These are phyloP conservation scores for Melitaea athalia DNA, from an alignment of 2,888 invertebrate genomes.

Conservation along the genomic window DNA sequence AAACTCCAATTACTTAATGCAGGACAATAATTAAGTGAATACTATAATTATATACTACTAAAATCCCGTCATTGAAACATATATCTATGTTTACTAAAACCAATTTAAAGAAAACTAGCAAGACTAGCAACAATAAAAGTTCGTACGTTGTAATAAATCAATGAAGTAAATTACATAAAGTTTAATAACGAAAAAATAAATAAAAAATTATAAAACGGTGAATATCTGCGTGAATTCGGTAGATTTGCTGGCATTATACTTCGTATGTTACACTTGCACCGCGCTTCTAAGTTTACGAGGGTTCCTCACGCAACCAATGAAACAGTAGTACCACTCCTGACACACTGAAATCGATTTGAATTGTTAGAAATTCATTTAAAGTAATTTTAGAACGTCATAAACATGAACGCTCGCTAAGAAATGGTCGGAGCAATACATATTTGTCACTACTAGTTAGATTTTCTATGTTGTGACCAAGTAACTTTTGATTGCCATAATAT, in stretches of 20 bases:
- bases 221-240: constrained; percentile 64
- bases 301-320: constrained; percentile 46
- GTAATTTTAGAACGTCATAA: constrained; percentile 37
- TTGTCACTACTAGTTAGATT: constrained; percentile 17
- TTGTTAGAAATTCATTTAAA: constrained; percentile 44
- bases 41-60: too few species aligned
- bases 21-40: too few species aligned
- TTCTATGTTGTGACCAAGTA: constrained; percentile 10
- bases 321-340: constrained; percentile 39
- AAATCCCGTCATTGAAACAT: too few species aligned
- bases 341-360: constrained; percentile 38
- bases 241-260: constrained; percentile 43
- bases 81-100: background rate
- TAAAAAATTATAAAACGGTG: constrained; percentile 53
- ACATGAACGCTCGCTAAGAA: constrained; percentile 24
- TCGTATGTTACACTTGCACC: constrained; percentile 34
- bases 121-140: background rate
- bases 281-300: constrained; percentile 47
- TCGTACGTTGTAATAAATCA: background rate
- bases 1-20: too few species aligned
- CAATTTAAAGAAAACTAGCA: background rate
- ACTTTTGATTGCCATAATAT: background rate
- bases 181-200: constrained; percentile 22
- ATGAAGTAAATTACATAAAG: constrained; percentile 11
- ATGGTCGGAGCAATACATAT: constrained; percentile 22